Conservation (phyloP, 2,113 vertebrate genomes). For the Regulus satrapa region DNA sequence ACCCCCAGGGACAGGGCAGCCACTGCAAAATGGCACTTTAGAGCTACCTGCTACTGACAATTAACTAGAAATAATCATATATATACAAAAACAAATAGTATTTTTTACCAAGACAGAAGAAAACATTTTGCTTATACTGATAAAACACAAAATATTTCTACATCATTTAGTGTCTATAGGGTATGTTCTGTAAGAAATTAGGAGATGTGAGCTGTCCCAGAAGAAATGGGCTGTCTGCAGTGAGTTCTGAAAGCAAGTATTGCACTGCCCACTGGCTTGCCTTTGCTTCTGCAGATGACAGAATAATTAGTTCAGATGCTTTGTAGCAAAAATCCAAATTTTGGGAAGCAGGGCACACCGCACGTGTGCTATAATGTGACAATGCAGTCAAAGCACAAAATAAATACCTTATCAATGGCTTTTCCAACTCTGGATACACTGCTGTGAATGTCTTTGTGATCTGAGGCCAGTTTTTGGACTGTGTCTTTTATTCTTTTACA, state of each 20-base stretch:
- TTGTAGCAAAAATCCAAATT: background rate
- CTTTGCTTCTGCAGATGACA: background rate
- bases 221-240: background rate
- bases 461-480: constrained; percentile 83
- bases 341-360: background rate
- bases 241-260: background rate
- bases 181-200: background rate
- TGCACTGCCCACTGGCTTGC: background rate
- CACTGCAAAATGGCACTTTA: background rate
- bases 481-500: constrained; percentile 87
- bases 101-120: background rate
- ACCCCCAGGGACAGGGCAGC: background rate
- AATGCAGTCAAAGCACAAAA: background rate
- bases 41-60: background rate
- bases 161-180: background rate
- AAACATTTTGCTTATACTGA: background rate
- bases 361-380: accelerated
- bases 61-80: background rate
- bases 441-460: constrained; percentile 88
- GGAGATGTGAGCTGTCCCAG: background rate
- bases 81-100: background rate
- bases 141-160: background rate
- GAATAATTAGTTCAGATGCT: background rate
- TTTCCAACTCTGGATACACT: constrained; percentile 85
- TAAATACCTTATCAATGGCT: constrained; percentile 84